A percentile compares a stretch with the other conserved stretches of the same genome.
Conservation (phyloP, 2,888 invertebrate species). For the Sepiola atlantica region DNA sequence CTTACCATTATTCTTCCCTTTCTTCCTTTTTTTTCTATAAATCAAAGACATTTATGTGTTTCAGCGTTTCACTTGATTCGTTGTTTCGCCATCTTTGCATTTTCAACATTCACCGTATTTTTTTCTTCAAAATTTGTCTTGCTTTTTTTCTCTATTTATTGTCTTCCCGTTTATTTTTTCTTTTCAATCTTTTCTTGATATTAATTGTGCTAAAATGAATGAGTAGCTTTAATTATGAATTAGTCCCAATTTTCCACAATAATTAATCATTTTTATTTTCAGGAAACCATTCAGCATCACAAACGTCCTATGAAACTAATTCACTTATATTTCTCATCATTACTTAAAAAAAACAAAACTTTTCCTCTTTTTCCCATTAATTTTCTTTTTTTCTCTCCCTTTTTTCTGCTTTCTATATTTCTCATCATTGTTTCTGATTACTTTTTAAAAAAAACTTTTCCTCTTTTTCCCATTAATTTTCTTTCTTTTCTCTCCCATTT, state of each 20-base stretch:
- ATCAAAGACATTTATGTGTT: no score
- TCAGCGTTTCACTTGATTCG: no score
- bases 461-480: no score
- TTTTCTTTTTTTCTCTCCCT: background rate
- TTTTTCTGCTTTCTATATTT: no score
- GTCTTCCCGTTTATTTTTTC: background rate
- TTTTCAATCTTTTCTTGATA: background rate
- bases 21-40: background rate
- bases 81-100: background rate
- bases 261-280: background rate
- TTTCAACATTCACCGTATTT: background rate
- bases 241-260: no score
- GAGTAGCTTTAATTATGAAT: no score
- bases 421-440: no score
- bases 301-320: no score
- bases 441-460: no score
- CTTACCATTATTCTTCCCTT: background rate
- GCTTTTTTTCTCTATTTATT: background rate
- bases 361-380: background rate
- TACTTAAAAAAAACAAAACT: no score
- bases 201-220: background rate
- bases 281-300: background rate
- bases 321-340: no score
- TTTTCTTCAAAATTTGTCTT: background rate
- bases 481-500: no score